Base-by-base conservation (phyloP, 1,140 invertebrate genomes). In the Rhopalosiphum padi region DNA sequence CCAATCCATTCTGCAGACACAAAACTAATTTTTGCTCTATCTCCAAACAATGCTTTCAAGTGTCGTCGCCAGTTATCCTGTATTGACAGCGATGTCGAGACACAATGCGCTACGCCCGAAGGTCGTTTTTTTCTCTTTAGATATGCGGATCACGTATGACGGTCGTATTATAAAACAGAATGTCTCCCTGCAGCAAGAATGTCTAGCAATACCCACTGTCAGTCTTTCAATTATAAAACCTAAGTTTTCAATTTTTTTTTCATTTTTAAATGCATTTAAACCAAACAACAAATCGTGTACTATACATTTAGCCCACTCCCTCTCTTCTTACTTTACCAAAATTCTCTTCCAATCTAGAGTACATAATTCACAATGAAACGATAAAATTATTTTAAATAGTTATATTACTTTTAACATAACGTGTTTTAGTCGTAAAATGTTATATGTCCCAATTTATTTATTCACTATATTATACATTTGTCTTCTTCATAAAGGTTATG, bases 31-130 rank as follows among this genome's bases (percentile, higher is more conserved):
- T 91, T 82, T 43, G 43, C 90, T 77, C 60, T 21, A 77, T 77
- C 83, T 37, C 83, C 83, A 41, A 87, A 87, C 86, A 87, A 87
- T 48, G 30, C 46, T 87, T 48, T 30, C 86, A 43, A 91, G 51
- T 35, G 77, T 41, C 91, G 77, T 53, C 41, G 46, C 60, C 60
- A n/a, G 89, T 68, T 25, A 41, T 90, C 89, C 18, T 37, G 41
- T 41, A 82, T 77, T 82, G 68, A 91, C 60, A 82, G 68, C 46
- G 43, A 91, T n/a, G 53, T 43, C 89, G 37, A 41, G 53, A 82
- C 90, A 91, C 90, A 91, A 91, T 91, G 90, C 90, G 90, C 43
- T 30, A 60, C 90, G 90, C 90, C 68, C 90, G 90, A 91, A 91
- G 90, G 90, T 92, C 91, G 77, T 83, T 85, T 92, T 41, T 41